Base-by-base conservation (phyloP, 2,888 invertebrate species). In the Orchesella flavescens region DNA sequence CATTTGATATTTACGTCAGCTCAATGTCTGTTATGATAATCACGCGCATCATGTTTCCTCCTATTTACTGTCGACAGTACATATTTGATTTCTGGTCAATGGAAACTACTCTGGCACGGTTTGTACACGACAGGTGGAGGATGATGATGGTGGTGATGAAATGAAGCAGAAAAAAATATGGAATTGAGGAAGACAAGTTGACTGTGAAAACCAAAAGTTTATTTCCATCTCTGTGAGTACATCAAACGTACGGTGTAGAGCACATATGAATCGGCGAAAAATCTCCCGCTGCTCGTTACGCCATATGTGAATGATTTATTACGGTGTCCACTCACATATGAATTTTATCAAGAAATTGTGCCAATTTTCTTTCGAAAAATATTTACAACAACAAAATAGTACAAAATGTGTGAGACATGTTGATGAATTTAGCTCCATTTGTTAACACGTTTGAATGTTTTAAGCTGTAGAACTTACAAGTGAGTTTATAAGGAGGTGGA, bases 251-350 rank as follows among this genome's bases (percentile, higher is more conserved):
- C 53, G n/a, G 15, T 53, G 53, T 53, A 10, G 2, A 3, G 15
- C 53, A n/a, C 34, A n/a, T 10, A 10, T 46, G 15, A n/a, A 53
- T 17, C 2, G n/a, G 53, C n/a, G 24, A 68, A 53, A 68, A 19
- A 55, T 61, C 72, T 71, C 75, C 59, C 66, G 71, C 71, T 55
- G 76, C 24, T 57, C 43, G 23, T 23, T 65, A 1, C 43, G 46
- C 57, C 66, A 17, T 57, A 34, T 17, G 13, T 15, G 55, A 75
- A 75, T 75, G 75, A 75, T 75, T 75, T 75, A 75, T 75, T 65
- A 46, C 21, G 21, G 61, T 59, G 57, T 68, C 68, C 5, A n/a
- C 66, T 23, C 57, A 57, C 34, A 19, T 57, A 57, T 72, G 43
- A 57, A 72, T 59, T 68, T 44, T 12, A 61, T 4, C 13, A 21